These are phyloP conservation scores for Idris sp. DNA, from an alignment of 1,140 invertebrate genomes.

Conservation along the genomic window DNA sequence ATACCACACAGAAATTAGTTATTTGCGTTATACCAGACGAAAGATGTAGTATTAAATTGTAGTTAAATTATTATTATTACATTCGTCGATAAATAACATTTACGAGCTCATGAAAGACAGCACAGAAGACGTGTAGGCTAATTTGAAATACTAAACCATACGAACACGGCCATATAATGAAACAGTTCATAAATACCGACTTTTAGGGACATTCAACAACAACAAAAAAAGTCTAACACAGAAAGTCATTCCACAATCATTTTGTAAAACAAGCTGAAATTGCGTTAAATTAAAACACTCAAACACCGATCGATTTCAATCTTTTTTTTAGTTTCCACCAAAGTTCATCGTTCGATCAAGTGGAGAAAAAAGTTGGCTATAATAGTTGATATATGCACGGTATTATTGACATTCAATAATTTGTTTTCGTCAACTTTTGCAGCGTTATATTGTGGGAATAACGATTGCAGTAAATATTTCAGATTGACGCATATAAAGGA, in stretches of 20 bases:
- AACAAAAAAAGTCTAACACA: too few species aligned
- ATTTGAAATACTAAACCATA: conserved; percentile 61
- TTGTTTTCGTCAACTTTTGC: conserved; percentile 32
- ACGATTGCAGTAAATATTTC: conserved; percentile 31
- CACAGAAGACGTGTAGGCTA: conserved; percentile 53
- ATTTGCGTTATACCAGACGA: conserved; percentile 1
- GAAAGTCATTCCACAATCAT: too few species aligned
- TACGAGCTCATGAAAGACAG: conserved; percentile 62
- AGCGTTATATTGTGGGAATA: conserved; percentile 43
- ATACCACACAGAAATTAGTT: too few species aligned
- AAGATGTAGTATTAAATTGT: conserved; percentile 40
- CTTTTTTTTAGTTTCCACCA: too few species aligned
- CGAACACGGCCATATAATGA: conserved; percentile 32
- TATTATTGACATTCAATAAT: conserved; percentile 51
- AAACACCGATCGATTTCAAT: too few species aligned
- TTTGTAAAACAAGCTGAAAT: too few species aligned
- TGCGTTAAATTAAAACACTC: too few species aligned
- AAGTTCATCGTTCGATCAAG: conserved; percentile 11
- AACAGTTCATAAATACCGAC: conserved; percentile 26
- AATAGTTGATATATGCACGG: conserved; percentile 13
- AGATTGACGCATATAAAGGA: conserved; percentile 23
- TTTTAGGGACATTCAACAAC: conserved; percentile 46
- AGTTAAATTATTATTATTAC: conserved; percentile 50
- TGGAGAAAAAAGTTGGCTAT: conserved; percentile 18
- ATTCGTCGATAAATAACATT: conserved; percentile 58